A percentile compares a stretch with the other conserved stretches of the same genome.
These are phyloP conservation scores for Turritopsis rubra DNA, from an alignment of 30 jellyfish, hydroid and myxozoan genomes.

Conservation along the genomic window DNA sequence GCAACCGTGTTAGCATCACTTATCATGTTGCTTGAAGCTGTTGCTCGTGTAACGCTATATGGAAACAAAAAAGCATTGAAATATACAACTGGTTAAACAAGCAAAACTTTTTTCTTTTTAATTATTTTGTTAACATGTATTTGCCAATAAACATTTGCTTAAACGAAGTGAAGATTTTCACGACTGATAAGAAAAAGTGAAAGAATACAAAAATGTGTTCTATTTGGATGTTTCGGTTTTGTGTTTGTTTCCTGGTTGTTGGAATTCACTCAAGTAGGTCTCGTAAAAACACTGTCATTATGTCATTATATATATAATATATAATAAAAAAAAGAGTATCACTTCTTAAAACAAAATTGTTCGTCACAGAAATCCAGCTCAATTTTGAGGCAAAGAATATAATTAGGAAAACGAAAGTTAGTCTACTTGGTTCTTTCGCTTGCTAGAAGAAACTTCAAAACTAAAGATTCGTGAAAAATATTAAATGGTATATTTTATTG, in stretches of 20 bases:
- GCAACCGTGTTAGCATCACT: too few relatives aligned
- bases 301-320: not conserved
- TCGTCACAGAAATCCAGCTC: too few relatives aligned
- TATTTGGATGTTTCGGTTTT: not conserved
- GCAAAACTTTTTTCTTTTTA: not conserved
- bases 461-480: too few relatives aligned
- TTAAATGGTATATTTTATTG: too few relatives aligned
- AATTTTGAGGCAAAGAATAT: too few relatives aligned
- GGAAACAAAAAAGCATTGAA: too few relatives aligned
- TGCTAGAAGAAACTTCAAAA: too few relatives aligned
- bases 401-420: too few relatives aligned
- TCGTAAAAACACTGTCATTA: too few relatives aligned
- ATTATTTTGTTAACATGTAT: not conserved
- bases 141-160: not conserved
- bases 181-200: not conserved
- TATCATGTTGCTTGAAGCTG: too few relatives aligned
- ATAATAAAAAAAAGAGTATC: not conserved
- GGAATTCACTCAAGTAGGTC: not conserved
- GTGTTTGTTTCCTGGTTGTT: not conserved
- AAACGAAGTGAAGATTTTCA: not conserved
- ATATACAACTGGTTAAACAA: not conserved
- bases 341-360: not conserved
- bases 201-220: not conserved
- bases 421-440: too few relatives aligned
- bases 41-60: too few relatives aligned